Percentiles rank a stretch among this genome's conserved stretches.
phyloP scores from a whole-genome alignment of 2,113 vertebrate genomes.

The Brachirus orientalis region DNA sequence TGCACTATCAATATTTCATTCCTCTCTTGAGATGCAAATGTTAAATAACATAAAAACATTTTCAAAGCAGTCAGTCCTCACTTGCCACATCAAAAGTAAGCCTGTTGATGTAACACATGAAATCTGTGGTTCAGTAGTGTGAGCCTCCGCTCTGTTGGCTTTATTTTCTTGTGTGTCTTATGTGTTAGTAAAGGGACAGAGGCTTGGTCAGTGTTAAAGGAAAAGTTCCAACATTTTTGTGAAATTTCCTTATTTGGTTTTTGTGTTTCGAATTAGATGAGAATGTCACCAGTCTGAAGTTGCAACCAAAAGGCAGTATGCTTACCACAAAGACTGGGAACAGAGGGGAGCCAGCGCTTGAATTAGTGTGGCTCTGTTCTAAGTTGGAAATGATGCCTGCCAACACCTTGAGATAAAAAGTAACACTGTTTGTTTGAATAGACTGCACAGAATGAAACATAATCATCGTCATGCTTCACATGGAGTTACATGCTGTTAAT shows the following conservation, averaged over 20 bases:
- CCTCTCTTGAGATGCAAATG: slow-evolving; percentile 63
- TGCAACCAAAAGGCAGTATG: not conserved
- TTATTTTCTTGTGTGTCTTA: slow-evolving; percentile 24
- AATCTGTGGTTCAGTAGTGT: slow-evolving; percentile 55
- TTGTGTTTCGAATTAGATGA: not conserved
- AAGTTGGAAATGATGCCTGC: too few relatives aligned
- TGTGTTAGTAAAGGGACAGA: slow-evolving; percentile 57
- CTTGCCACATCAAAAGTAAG: slow-evolving; percentile 53
- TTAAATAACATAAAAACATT: slow-evolving; percentile 47
- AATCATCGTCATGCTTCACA: too few relatives aligned
- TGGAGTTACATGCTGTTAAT: too few relatives aligned
- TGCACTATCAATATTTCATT: slow-evolving; percentile 77
- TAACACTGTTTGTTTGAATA: too few relatives aligned
- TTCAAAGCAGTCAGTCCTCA: slow-evolving; percentile 54
- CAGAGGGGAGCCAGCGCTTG: too few relatives aligned
- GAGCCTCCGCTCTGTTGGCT: slow-evolving; percentile 39
- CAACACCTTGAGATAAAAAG: too few relatives aligned
- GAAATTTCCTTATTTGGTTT: not conserved
- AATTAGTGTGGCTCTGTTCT: too few relatives aligned
- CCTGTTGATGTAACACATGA: slow-evolving; percentile 60
- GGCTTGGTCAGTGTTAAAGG: slow-evolving; percentile 42
- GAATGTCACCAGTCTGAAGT: not conserved
- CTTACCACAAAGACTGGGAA: too few relatives aligned
- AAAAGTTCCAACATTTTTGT: slow-evolving; percentile 4
- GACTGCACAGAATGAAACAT: too few relatives aligned